Base-by-base conservation (phyloP, 2,888 invertebrate species). In the Hirtodrosophila trivittata region DNA sequence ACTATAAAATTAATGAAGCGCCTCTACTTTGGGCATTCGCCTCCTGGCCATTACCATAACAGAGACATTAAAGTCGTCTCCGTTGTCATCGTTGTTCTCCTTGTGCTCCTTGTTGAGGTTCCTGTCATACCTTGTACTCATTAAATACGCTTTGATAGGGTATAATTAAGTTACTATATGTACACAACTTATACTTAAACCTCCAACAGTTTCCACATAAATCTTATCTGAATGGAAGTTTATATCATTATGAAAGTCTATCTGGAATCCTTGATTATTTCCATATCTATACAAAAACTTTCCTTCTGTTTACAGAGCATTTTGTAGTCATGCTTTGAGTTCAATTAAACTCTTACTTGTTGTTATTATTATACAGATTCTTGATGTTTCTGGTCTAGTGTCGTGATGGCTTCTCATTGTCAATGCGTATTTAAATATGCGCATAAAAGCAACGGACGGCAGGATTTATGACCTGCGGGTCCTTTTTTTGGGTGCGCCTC, bases 1-100 rank as follows among this genome's bases (percentile, higher is more conserved):
- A 63, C 75, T 77, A 82, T 85, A 85, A 82, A 82, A 85, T 82
- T 85, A 85, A 82, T 85, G 85, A 82, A 85, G 85, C 83, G 85
- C 66, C 80, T 70, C 74, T 38, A 71, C 66, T 46, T 46, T 28
- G 32, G 54, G 65, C 63, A 60, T 71, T 80, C 69, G 69, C 77
- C 72, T 69, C 54, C 45, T 64, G 64, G 80, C 66, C 62, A 68
- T 65, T 50, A 47, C 49, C 67, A 33, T 37, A 66, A 75, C 62
- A 75, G 69, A 84, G 81, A 80, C 84, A 81, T 84, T 80, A 75
- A 84, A 80, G 77, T 81, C 55, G 63, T 67, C 58, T 60, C 62
- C 41, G 25, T 63, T 75, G 74, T 38, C 54, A 42, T 41, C 37
- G 69, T 43, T 32, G 10, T 21, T 26, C 9, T 43, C 25, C 14